Conservation (phyloP, 2,113 vertebrate genomes). For the Petromus typicus region DNA sequence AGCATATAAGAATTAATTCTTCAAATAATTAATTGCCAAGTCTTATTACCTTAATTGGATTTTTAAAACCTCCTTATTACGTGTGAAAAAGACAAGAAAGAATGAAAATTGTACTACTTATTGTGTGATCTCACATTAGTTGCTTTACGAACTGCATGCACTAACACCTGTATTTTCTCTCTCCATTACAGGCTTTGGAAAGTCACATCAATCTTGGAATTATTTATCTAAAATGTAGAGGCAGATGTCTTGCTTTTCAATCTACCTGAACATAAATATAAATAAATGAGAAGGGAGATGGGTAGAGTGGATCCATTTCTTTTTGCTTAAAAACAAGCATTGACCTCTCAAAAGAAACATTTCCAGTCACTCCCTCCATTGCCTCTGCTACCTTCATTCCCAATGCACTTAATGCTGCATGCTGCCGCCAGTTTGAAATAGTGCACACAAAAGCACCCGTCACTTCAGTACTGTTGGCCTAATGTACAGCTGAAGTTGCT, state of each 20-base stretch:
- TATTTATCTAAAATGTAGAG: not conserved
- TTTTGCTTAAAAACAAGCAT: not conserved
- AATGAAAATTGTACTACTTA: slow-evolving; percentile 34
- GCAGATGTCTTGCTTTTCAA: not conserved
- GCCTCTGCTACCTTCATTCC: not conserved
- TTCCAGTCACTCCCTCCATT: not conserved
- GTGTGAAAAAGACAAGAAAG: not conserved
- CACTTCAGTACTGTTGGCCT: not conserved
- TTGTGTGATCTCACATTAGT: slow-evolving; percentile 33
- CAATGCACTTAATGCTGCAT: not conserved
- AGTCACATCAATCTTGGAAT: not conserved
- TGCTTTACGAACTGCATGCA: not conserved
- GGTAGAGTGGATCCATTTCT: not conserved
- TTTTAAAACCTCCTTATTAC: slow-evolving; percentile 68
- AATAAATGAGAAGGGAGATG: not conserved
- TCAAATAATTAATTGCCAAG: slow-evolving; percentile 55
- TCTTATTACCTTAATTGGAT: slow-evolving; percentile 45
- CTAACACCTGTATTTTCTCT: not conserved
- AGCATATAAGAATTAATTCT: not conserved
- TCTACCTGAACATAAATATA: not conserved
- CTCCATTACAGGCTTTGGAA: slow-evolving; percentile 41
- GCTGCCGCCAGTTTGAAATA: not conserved
- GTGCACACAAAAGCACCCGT: not conserved
- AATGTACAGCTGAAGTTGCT: not conserved
- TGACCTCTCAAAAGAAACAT: not conserved